Evolutionary conservation across 2,797 vertebrate genomes (phyloP).

Genomic region (Potorous gilbertii): DNA sequence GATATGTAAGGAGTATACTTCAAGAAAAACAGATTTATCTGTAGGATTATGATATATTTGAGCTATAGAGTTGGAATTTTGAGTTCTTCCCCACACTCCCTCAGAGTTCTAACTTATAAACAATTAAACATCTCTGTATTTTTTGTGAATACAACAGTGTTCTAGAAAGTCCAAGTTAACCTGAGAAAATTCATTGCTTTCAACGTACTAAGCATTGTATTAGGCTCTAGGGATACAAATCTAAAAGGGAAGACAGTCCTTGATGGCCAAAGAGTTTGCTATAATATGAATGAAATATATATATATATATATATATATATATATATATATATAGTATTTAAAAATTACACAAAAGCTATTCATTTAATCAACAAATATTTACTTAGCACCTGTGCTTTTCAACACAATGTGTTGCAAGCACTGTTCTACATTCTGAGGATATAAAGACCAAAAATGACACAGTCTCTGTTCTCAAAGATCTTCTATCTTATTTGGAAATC

Average conservation of each 20-base stretch:
- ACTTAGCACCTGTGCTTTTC: not conserved
- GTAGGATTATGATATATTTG: not conserved
- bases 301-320: not conserved
- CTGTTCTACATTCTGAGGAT: not conserved
- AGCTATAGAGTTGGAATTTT: not conserved
- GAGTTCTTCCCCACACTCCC: slow-evolving; percentile 20
- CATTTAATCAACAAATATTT: not conserved
- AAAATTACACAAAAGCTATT: not conserved
- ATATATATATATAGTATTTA: not conserved
- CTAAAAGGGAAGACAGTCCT: slow-evolving; percentile 20
- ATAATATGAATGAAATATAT: not conserved
- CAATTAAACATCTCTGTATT: not conserved
- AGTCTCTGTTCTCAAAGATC: not conserved
- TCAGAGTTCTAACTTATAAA: not conserved
- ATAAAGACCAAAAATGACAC: not conserved
- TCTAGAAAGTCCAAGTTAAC: not conserved
- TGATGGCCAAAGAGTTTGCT: slow-evolving; percentile 1
- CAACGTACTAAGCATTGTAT: not conserved
- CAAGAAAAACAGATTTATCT: not conserved
- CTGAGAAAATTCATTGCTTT: not conserved
- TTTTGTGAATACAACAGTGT: not conserved
- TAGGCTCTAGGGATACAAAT: slow-evolving; percentile 24
- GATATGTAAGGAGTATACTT: not conserved
- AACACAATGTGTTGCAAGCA: not conserved
- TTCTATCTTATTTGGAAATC: not conserved